Evolutionary conservation across 1,140 invertebrate genomes (phyloP).

Genomic region (Eurosta solidaginis): DNA sequence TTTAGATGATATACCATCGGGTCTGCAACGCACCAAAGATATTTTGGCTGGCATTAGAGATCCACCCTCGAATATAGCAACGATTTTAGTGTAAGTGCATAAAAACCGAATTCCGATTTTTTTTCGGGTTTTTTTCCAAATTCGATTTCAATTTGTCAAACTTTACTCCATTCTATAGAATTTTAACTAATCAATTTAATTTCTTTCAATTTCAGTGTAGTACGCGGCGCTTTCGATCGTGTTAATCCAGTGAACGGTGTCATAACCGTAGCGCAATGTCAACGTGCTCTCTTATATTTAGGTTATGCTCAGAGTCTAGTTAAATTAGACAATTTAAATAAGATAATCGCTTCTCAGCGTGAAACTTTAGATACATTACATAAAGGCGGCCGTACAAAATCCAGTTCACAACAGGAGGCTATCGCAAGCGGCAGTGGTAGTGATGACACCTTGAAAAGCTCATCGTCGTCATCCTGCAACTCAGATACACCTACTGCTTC

Average conservation of each 20-base stretch:
- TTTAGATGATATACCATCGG: conserved; percentile 66
- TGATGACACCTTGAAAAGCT: conserved; percentile 1
- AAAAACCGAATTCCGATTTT: neutral
- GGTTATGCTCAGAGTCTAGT: conserved; percentile 59
- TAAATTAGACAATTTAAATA: conserved; percentile 57
- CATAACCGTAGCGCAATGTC: conserved; percentile 57
- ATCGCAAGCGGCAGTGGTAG: neutral
- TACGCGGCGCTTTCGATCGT: conserved; percentile 58
- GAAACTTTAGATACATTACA: conserved; percentile 53
- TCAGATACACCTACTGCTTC: conserved; percentile 8
- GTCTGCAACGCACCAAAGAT: conserved; percentile 66
- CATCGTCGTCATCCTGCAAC: neutral
- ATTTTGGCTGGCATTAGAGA: conserved; percentile 62
- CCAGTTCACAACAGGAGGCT: conserved; percentile 8
- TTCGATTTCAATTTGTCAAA: neutral
- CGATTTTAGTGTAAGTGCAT: conserved; percentile 55
- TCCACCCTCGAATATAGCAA: conserved; percentile 58
- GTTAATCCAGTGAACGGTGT: conserved; percentile 53
- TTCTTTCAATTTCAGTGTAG: conserved; percentile 41
- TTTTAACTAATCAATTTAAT: neutral
- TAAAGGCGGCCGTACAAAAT: conserved; percentile 40
- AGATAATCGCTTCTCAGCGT: conserved; percentile 56
- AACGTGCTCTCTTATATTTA: conserved; percentile 58
- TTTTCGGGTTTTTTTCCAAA: too few relatives aligned
- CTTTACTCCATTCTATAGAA: too few relatives aligned